These are phyloP conservation scores for Caenorhabditis sp. DNA, from an alignment of 2,888 invertebrate species.

Conservation along the genomic window DNA sequence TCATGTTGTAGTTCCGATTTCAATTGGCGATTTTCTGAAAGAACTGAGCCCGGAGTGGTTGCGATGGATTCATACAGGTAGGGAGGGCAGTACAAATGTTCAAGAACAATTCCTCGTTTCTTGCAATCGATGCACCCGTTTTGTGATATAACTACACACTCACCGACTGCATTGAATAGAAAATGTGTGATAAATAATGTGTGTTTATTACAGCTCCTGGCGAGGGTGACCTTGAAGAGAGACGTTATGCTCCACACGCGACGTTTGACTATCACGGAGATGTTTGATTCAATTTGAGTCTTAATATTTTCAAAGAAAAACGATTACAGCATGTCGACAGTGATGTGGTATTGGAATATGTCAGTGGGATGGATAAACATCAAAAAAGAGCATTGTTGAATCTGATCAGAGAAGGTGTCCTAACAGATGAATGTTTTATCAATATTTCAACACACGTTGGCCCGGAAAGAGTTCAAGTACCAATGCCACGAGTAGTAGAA, in stretches of 20 bases:
- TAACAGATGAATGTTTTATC: conserved; percentile 76
- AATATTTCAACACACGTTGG: conserved; percentile 73
- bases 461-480: conserved; percentile 75
- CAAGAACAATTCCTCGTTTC: conserved; percentile 19
- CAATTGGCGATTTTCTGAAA: conserved; percentile 71
- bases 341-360: conserved; percentile 70
- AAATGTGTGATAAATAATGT: conserved; percentile 2
- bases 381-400: conserved; percentile 72
- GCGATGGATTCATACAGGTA: conserved; percentile 75
- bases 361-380: conserved; percentile 70
- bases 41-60: conserved; percentile 72
- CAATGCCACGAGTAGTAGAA: conserved; percentile 74
- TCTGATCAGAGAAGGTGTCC: conserved; percentile 72
- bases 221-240: conserved; percentile 55
- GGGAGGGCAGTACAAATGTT: background rate
- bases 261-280: conserved; percentile 64
- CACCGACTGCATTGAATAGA: background rate
- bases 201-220: conserved; percentile 54
- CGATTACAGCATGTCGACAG: conserved; percentile 63
- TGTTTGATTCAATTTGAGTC: conserved; percentile 10
- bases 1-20: conserved; percentile 73
- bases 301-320: too few relatives aligned
- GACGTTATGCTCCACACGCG: conserved; percentile 51
- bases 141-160: conserved; percentile 5
- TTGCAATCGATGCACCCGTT: conserved; percentile 8